Base-by-base conservation (phyloP, 2,113 vertebrate genomes). In the Mesembrinibis cayennensis region DNA sequence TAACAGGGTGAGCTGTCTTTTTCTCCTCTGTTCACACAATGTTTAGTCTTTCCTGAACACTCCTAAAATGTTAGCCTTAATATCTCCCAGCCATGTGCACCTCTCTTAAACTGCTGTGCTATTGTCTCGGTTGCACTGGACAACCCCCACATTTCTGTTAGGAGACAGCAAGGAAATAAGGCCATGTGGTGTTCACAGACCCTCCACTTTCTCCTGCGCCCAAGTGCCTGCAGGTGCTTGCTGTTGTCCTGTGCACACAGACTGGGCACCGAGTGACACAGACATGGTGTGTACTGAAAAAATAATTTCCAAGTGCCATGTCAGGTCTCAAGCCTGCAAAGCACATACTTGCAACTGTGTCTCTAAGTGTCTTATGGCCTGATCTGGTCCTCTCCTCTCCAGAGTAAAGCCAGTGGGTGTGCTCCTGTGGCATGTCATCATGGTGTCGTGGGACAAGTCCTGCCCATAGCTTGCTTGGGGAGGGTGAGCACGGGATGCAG, bases 301-400 rank as follows among this genome's bases (percentile, higher is more conserved):
- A n/a, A 34, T 32, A 17, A 56, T 73, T 77, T 67, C 63, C 58
- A 34, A 27, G n/a, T 30, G 21, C n/a, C 34, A 44, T 0, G 0
- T 27, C 61, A 69, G 38, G 34, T 80, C 65, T 78, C 13, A 13
- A 30, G 32, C 27, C 52, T 34, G 21, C n/a, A 45, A 50, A 67
- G 32, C 3, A 1, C 8, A 10, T 20, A 10, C 14, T 58, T 7
- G 0, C 3, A 59, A 10, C 56, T 6, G 27, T 32, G 19, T 17
- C 34, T 50, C 21, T 3, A 1, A 12, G 25, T 6, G 25, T 87
- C 10, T 32, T 30, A 2, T 3, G 11, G 7, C 19, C 40, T 52
- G 47, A 42, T 21, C 10, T 38, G 50, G 18, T 63, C 15, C 25
- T 36, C 10, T 81, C 16, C 36, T 76, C 32, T 10, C 23, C 25